Conservation (phyloP, 2,113 vertebrate genomes). For the Megaleporinus macrocephalus region DNA sequence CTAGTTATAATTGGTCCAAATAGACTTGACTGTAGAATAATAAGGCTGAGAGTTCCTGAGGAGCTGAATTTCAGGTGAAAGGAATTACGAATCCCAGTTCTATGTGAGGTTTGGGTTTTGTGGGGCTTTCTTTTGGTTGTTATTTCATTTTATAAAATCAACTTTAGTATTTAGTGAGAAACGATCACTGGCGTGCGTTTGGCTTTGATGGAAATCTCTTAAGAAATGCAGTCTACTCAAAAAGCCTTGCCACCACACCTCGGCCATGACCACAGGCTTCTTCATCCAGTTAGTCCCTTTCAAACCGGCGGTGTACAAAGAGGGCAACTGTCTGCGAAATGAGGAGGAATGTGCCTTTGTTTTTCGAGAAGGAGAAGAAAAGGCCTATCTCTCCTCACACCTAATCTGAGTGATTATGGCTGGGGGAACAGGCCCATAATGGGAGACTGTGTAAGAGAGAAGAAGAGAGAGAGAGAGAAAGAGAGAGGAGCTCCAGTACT, state of each 20-base stretch:
- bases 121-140: neutral
- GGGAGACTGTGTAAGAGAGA: conserved; percentile 70
- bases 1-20: no score
- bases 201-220: conserved; percentile 42
- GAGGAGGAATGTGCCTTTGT: conserved; percentile 47
- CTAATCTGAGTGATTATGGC: conserved; percentile 48
- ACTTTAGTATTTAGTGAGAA: neutral
- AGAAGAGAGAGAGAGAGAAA: conserved; percentile 49
- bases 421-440: conserved; percentile 61
- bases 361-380: conserved; percentile 30
- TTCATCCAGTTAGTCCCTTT: conserved; percentile 22
- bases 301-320: conserved; percentile 46
- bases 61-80: conserved; percentile 14
- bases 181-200: conserved; percentile 22
- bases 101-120: conserved; percentile 8
- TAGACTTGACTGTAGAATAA: no score
- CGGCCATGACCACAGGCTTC: conserved; percentile 17
- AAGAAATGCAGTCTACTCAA: conserved; percentile 44
- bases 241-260: conserved; percentile 35
- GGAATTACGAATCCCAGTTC: conserved; percentile 2
- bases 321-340: conserved; percentile 40
- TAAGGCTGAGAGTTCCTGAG: neutral
- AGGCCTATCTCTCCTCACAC: conserved; percentile 26
- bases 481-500: conserved; percentile 69
- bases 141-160: conserved; percentile 20